Evolutionary conservation across 2,888 invertebrate species (phyloP).

Genomic region (Thelaira solivaga): DNA sequence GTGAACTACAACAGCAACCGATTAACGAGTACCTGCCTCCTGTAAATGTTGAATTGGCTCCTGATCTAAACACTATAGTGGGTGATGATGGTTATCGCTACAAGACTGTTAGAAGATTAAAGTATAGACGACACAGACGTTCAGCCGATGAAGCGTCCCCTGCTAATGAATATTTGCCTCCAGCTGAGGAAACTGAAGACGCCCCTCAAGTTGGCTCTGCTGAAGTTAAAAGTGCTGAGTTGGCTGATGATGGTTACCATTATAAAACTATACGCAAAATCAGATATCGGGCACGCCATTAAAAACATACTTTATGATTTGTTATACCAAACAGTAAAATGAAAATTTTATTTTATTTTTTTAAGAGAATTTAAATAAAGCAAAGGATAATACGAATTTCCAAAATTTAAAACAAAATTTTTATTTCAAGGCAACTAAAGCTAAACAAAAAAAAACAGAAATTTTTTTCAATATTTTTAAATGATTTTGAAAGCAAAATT

Average conservation of each 20-base stretch:
- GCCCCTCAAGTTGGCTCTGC: constrained; percentile 61
- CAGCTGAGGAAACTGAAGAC: constrained; percentile 58
- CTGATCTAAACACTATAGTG: constrained; percentile 71
- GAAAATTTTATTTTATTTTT: neutral
- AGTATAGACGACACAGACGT: constrained; percentile 73
- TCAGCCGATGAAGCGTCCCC: constrained; percentile 68
- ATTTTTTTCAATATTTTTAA: too few species aligned
- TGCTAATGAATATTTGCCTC: constrained; percentile 71
- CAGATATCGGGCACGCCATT: constrained; percentile 72
- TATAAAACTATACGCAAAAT: constrained; percentile 74
- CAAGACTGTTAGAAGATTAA: constrained; percentile 73
- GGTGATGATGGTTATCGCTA: constrained; percentile 74
- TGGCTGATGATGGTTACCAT: constrained; percentile 73
- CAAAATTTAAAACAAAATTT: neutral
- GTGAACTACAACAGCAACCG: constrained; percentile 70
- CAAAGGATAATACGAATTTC: constrained; percentile 8
- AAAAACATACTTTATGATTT: constrained; percentile 12
- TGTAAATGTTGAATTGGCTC: constrained; percentile 68
- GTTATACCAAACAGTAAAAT: too few species aligned
- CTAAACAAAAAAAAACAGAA: too few species aligned
- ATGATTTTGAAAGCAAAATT: too few species aligned
- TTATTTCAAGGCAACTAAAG: too few species aligned
- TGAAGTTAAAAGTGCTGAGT: constrained; percentile 69
- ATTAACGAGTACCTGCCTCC: constrained; percentile 71
- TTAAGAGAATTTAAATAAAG: neutral